Evolutionary conservation across 2,113 vertebrate genomes (phyloP).

Genomic region (Grantiella picta): DNA sequence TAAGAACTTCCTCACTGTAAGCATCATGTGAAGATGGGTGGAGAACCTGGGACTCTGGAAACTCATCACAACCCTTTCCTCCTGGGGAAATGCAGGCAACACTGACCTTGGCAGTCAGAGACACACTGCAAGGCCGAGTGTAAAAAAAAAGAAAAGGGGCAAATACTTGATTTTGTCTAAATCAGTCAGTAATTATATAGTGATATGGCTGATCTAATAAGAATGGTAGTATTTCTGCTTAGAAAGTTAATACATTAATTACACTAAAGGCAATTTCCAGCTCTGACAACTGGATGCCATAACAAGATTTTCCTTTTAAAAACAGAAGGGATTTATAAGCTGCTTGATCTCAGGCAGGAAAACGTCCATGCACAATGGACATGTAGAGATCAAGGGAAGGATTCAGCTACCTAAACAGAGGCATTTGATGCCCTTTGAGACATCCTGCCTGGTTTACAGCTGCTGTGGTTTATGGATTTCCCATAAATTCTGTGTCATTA

Average conservation of each 20-base stretch:
- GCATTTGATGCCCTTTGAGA: not conserved
- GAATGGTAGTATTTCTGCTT: not conserved
- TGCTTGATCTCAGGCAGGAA: conserved; percentile 4
- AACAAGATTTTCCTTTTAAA: not conserved
- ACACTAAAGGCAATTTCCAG: not conserved
- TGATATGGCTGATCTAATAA: not conserved
- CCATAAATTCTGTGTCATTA: not conserved
- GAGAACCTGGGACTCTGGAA: not conserved
- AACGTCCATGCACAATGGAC: not conserved
- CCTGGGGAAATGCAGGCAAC: not conserved
- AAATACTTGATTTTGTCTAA: not conserved
- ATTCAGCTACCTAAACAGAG: not conserved
- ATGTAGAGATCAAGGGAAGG: conserved; percentile 8
- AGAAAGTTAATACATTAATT: not conserved
- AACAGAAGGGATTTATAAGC: conserved; percentile 11
- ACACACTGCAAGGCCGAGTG: not conserved
- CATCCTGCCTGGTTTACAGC: not conserved
- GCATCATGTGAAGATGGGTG: not conserved
- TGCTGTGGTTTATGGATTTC: not conserved
- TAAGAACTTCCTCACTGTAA: not conserved
- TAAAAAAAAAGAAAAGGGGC: not conserved
- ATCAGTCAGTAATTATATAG: not conserved
- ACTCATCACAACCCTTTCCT: not conserved
- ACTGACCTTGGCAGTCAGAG: not conserved
- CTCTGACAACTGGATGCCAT: not conserved